Conservation (phyloP, 2,888 invertebrate genomes). For the Lagria hirta region DNA sequence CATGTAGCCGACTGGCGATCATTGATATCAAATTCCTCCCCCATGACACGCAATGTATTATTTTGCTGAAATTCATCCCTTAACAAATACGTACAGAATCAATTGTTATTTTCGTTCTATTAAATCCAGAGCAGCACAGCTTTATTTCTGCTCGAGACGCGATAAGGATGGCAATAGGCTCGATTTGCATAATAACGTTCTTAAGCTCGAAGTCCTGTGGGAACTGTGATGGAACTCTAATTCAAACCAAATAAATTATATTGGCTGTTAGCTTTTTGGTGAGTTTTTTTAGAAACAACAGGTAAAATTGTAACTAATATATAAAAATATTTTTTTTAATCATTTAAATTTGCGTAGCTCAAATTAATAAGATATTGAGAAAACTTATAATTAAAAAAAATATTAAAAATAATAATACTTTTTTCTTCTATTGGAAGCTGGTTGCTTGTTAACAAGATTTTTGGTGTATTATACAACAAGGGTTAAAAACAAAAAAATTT, state of each 20-base stretch:
- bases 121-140: conserved; percentile 15
- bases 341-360: no score
- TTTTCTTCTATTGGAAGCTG: no score
- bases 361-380: no score
- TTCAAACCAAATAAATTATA: conserved; percentile 26
- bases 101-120: conserved; percentile 19
- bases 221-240: conserved; percentile 16
- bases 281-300: conserved; percentile 14
- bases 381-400: no score
- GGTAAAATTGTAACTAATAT: no score
- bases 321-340: no score
- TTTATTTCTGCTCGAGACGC: conserved; percentile 25
- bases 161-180: conserved; percentile 23
- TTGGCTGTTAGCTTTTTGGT: conserved; percentile 7
- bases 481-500: no score
- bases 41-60: conserved; percentile 37
- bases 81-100: conserved; percentile 18
- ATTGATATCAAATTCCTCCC: conserved; percentile 44
- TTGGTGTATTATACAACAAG: no score
- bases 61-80: conserved; percentile 23
- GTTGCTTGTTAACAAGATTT: no score
- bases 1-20: conserved; percentile 41
- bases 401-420: no score
- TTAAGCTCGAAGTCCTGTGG: conserved; percentile 21
- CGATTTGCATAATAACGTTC: conserved; percentile 27